phyloP scores from a whole-genome alignment of 1,140 invertebrate species.

The Nebria ingens region DNA sequence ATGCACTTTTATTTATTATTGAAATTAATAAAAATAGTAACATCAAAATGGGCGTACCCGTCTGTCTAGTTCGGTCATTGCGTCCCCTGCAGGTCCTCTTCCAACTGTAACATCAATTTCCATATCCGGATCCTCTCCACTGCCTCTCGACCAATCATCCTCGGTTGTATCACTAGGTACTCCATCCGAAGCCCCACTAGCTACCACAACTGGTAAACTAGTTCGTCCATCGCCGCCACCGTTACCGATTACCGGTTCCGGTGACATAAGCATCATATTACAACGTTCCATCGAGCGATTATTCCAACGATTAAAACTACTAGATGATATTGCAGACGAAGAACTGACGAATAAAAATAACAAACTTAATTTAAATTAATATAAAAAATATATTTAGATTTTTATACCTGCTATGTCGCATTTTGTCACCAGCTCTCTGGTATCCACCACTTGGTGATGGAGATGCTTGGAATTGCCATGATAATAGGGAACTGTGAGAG shows the following conservation, averaged over 20 bases:
- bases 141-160: constrained; percentile 57
- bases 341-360: background rate
- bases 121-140: constrained; percentile 48
- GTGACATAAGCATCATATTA: background rate
- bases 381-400: no score
- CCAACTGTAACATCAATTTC: constrained; percentile 21
- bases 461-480: constrained; percentile 48
- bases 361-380: background rate
- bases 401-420: constrained; percentile 49
- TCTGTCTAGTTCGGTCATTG: constrained; percentile 50
- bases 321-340: constrained; percentile 11
- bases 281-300: background rate
- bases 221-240: constrained; percentile 29
- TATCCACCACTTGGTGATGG: constrained; percentile 27
- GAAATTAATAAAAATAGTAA: no score
- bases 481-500: constrained; percentile 43
- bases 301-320: constrained; percentile 9
- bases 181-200: constrained; percentile 45
- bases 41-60: constrained; percentile 42
- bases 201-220: constrained; percentile 32
- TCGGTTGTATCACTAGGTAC: constrained; percentile 54
- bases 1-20: no score
- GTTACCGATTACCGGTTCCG: constrained; percentile 4
- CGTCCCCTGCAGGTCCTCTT: constrained; percentile 20
- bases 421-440: constrained; percentile 32